These are phyloP conservation scores for Nothobranchius furzeri DNA, from an alignment of 2,113 vertebrate genomes.

Conservation along the genomic window DNA sequence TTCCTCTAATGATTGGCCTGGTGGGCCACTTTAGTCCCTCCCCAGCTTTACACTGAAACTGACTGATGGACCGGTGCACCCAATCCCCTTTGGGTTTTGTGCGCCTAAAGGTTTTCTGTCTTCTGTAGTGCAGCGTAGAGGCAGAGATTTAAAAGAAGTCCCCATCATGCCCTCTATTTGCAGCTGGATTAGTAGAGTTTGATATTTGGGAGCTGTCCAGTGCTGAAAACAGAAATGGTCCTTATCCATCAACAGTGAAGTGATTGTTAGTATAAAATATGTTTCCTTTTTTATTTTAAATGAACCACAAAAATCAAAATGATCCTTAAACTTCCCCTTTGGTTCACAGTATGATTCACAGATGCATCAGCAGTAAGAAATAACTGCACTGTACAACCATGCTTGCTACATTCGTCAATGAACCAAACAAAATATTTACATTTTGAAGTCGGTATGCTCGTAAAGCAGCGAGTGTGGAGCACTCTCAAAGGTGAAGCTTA, in stretches of 20 bases:
- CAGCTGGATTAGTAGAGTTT: neutral
- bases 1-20: slow-evolving; percentile 65
- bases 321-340: slow-evolving; percentile 25
- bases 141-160: slow-evolving; percentile 9
- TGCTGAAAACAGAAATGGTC: slow-evolving; percentile 60
- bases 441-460: slow-evolving; percentile 21
- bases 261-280: slow-evolving; percentile 35
- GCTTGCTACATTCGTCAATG: neutral
- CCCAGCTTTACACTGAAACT: slow-evolving; percentile 53
- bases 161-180: slow-evolving; percentile 5
- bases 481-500: slow-evolving; percentile 38
- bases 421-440: slow-evolving; percentile 24
- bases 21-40: slow-evolving; percentile 65
- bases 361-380: slow-evolving; percentile 5
- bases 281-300: slow-evolving; percentile 23
- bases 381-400: slow-evolving; percentile 1
- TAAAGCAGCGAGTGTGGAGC: slow-evolving; percentile 23
- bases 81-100: slow-evolving; percentile 63
- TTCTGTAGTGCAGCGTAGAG: slow-evolving; percentile 15
- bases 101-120: slow-evolving; percentile 29
- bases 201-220: slow-evolving; percentile 70
- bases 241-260: slow-evolving; percentile 24
- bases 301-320: slow-evolving; percentile 37
- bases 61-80: slow-evolving; percentile 69
- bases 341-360: slow-evolving; percentile 15